Base-by-base conservation (phyloP, 37 sponge, comb jelly and placozoan genomes). In the Haliclona indistincta region DNA sequence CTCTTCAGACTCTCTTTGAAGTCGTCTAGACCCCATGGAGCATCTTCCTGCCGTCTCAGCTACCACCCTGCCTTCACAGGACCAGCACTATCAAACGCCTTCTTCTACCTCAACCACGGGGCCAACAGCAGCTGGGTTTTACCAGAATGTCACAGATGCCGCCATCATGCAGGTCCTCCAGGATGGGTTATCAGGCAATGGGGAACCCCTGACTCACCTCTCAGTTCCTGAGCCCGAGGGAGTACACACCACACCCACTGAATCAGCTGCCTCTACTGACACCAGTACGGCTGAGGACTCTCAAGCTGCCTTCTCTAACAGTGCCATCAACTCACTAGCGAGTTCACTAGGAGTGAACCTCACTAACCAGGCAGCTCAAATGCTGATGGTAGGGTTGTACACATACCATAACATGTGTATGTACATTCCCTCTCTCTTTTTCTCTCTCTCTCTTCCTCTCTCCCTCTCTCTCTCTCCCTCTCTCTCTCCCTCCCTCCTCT, bases 341-440 rank as follows among this genome's bases (percentile, higher is more conserved):
- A 82, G 47, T 37, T 37, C 63, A 26, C 75, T 67, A 30, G 80
- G 80, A 2, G 70, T 61, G 5, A 55, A 55, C 56, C 56, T 55
- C 56, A 28, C 56, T 5, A 5, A 55, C n/a, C n/a, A n/a, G n/a
- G 60, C 60, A 58, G n/a, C 60, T 25, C 60, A 58, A 58, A 58
- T 58, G 60, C 28, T 58, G n/a, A 58, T 58, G 60, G 60, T 58
- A 58, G n/a, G 7, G 22, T 58, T 58, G n/a, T 25, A 25, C 11
- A 58, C 7, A n/a, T 58, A 8, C 7, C 11, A 58, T 58, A 25
- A n/a, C 26, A 58, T 25, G 60, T 34, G 13, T 65, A 34, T 22
- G 8, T 20, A 60, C 17, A 60, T 19, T 49, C 15, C 17, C 17
- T 49, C 52, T 19, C 17, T 49, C 52, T 19, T 49, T 11, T 11